Evolutionary conservation across 2,113 vertebrate genomes (phyloP).

Genomic region (Etheostoma spectabile): DNA sequence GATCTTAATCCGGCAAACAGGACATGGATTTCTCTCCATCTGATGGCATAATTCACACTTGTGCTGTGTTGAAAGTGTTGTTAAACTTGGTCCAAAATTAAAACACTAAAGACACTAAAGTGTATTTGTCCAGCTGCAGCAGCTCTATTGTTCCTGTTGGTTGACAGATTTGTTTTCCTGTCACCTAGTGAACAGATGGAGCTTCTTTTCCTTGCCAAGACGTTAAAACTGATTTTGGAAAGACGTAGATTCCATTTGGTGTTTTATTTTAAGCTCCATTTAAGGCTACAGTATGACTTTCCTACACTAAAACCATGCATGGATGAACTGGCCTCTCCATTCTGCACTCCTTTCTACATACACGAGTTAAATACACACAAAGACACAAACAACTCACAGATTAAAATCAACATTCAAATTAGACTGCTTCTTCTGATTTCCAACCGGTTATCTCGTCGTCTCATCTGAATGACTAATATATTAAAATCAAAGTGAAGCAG

Average conservation of each 20-base stretch:
- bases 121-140: conserved; percentile 15
- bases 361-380: too few relatives aligned
- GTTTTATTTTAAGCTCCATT: conserved; percentile 20
- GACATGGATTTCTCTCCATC: neutral
- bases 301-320: conserved; percentile 77
- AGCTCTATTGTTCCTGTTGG: conserved; percentile 40
- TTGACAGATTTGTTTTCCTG: conserved; percentile 52
- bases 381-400: conserved; percentile 78
- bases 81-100: neutral
- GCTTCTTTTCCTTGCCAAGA: conserved; percentile 28
- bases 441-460: too few relatives aligned
- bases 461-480: conserved; percentile 12
- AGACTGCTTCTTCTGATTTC: conserved; percentile 43
- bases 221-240: conserved; percentile 30
- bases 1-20: neutral
- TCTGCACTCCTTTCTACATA: conserved; percentile 67
- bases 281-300: conserved; percentile 63
- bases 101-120: too few relatives aligned
- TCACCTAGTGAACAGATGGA: conserved; percentile 48
- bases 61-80: neutral
- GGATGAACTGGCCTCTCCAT: conserved; percentile 61
- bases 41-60: neutral
- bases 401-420: conserved; percentile 68
- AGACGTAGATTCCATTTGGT: conserved; percentile 4
- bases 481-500: conserved; percentile 16